Base-by-base conservation (phyloP, 1,140 invertebrate genomes). In the Drosophila suzukii region DNA sequence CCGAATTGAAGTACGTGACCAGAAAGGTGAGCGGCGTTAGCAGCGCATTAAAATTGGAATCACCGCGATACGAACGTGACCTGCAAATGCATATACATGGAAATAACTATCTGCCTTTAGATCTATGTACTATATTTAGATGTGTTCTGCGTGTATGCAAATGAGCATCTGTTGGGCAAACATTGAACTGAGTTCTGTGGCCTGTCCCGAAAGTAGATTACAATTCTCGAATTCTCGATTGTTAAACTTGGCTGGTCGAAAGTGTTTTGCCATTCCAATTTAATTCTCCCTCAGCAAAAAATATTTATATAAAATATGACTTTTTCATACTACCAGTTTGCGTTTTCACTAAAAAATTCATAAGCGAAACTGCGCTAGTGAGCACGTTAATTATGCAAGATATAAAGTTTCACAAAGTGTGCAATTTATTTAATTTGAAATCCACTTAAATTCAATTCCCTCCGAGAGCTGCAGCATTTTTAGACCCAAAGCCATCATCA, bases 11-110 rank as follows among this genome's bases (percentile, higher is more conserved):
- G 83, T 97, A 98, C 39, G 96, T 95, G 71, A 97, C 94, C 44
- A 97, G 94, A 92, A 96, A 97, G 8, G 96, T 97, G n/a, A 96
- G 93, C 1, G 97, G 96, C 3, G 97, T 97, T 49, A 97, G 93
- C 1, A 97, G 93, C 13, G 95, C 94, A 84, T 95, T 96, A 82
- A 96, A 95, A 77, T 95, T 93, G 50, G 94, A 95, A 32, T 94
- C 94, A 46, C 94, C 94, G 59, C 95, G 93, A 91, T 96, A 96
- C 71, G 93, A 93, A 67, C 92, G 93, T 61, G 94, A 94, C 94
- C 94, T 95, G 92, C 93, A 94, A 78, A 60, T 62, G 47, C 43
- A 75, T 66, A 75, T 57, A 77, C 30, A 75, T 43, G 55, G 32
- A 20, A 58, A 76, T 67, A 76, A 58, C 61, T 76, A 59, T 76